Evolutionary conservation across 2,888 invertebrate genomes (phyloP), one percentile per base, ranked within the genome.

Genomic region (Tolmerus cingulatus): DNA sequence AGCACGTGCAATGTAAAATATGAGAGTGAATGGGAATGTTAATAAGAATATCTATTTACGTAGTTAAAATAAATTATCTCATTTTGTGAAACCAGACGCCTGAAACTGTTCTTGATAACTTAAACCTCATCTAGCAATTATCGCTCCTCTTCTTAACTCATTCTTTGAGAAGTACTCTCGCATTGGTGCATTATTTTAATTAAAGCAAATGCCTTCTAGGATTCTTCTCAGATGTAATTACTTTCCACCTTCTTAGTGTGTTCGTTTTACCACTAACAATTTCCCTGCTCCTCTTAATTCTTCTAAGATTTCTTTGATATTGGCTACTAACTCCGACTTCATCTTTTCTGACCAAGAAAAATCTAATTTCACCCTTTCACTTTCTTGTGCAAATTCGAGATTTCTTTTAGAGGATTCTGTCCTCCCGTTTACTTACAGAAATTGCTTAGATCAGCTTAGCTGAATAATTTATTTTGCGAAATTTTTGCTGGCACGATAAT

Each of bases 401-500:
- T 66, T 66, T 66, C 27, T 19, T 27, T 27, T 12, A 66, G 2
- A 23, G 27, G 14, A 66, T 66, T 23, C 12, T 8, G 19, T 19
- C n/a, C 5, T 55, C 9, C 19, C 55, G 19, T 55, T 19, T 55
- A 55, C 55, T n/a, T 19, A 46, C 5, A 55, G 9, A n/a, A 37
- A 77, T 19, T 34, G 37, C 19, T 43, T 78, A 40, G n/a, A 23
- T 40, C 78, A 78, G 23, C 43, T 19, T 43, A 40, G 37, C 14
- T 43, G 78, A 40, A 43, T 78, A 40, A 78, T 78, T 77, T 77
- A 78, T 78, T 78, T 78, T 78, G 23, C 23, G 78, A 19, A 43
- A 19, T 78, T 43, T 40, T 77, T 77, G 37, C 40, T 78, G 43
- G 78, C 43, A 23, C n/a, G 43, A 78, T 78, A 27, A 78, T 66